Evolutionary conservation across 23 tunicate genomes (phyloP), one percentile per base, ranked within the genome.

Genomic region (Styela plicata): DNA sequence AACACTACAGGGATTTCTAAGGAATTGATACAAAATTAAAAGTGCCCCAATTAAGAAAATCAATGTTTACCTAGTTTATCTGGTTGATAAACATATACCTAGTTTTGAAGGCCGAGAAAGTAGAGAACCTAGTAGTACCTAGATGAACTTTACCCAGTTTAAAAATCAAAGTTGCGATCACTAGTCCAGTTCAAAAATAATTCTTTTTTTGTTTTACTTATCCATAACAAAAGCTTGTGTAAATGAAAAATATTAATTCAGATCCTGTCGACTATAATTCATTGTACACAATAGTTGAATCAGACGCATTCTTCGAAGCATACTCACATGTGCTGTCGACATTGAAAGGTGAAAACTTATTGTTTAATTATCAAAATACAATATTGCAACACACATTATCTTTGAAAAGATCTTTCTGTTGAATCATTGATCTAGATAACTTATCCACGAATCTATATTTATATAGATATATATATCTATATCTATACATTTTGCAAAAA

Each of bases 221-320:
- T 44, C 7, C 13, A 5, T 44, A 5, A 44, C 10, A 5, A 44
- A 44, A 13, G 57, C 7, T 44, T 44, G 13, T 5, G n/a, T n/a
- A n/a, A n/a, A n/a, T n/a, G n/a, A n/a, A n/a, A 44, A 44, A 13
- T 7, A 44, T 44, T 44, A 44, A 44, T n/a, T n/a, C n/a, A 44
- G 57, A 44, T 13, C 7, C 7, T 13, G 52, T 83, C 25, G 94
- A 89, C 37, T 76, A 83, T 83, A 85, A 66, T 26, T 5, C 30
- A 17, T 3, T 66, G 5, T 66, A 66, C 17, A 66, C 31, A 26
- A 28, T 28, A 17, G 71, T 66, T 66, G 71, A 66, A 28, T 66
- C 71, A 28, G 71, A 66, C 7, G 71, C 71, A 17, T 66, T 44
- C 13, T 44, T 44, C 13, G 57, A 44, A 44, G 57, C 57, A 7